Percentiles rank a stretch among this genome's conserved stretches.
phyloP scores from a whole-genome alignment of 2,113 vertebrate species.

The Caretta caretta region DNA sequence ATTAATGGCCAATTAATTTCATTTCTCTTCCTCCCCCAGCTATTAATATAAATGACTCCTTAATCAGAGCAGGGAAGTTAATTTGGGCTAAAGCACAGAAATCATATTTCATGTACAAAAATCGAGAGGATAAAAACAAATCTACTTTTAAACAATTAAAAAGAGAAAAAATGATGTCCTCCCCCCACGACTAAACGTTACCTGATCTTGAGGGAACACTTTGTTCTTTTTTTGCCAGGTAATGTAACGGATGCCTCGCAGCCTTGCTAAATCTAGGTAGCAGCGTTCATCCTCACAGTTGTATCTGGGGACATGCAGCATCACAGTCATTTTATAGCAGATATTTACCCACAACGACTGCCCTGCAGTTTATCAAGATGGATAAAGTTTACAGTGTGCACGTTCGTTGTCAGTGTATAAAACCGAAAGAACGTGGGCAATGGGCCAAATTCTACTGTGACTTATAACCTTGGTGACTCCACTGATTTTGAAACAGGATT shows the following conservation, averaged over 20 bases:
- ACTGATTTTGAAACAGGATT: background rate
- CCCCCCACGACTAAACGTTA: slow-evolving; percentile 54
- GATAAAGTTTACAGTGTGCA: background rate
- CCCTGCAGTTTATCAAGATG: background rate
- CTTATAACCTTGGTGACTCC: background rate
- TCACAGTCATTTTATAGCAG: background rate
- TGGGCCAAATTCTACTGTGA: background rate
- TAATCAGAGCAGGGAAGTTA: slow-evolving; percentile 34
- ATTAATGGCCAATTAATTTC: slow-evolving; percentile 61
- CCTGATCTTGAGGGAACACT: slow-evolving; percentile 96
- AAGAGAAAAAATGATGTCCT: background rate
- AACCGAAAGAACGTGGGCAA: background rate
- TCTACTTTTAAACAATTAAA: background rate
- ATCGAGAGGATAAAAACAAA: background rate
- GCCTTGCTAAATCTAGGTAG: slow-evolving; percentile 95
- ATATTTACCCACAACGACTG: background rate
- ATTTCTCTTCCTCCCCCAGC: slow-evolving; percentile 28
- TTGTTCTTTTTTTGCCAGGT: slow-evolving; percentile 93
- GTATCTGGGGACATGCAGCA: slow-evolving; percentile 83
- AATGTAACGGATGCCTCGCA: slow-evolving; percentile 92
- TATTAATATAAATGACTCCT: slow-evolving; percentile 52
- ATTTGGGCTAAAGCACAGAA: slow-evolving; percentile 32
- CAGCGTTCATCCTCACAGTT: slow-evolving; percentile 98
- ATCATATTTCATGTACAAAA: slow-evolving; percentile 4
- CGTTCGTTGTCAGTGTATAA: background rate